Evolutionary conservation across 1,140 invertebrate species (phyloP).

Genomic region (Drosophila nigromelanica): DNA sequence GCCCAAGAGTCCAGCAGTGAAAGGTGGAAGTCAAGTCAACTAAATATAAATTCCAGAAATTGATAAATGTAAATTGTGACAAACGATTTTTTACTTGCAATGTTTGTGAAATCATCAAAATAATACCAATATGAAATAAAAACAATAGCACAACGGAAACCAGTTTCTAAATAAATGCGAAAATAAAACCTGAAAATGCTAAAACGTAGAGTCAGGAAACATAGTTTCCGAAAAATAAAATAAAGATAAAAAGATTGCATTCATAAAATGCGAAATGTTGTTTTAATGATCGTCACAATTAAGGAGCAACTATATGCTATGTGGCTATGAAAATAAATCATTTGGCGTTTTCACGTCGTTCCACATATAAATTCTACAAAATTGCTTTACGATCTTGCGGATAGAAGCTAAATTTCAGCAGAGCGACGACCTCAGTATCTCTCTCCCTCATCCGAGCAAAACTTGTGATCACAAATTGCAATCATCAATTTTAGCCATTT

Average conservation of each 20-base stretch:
- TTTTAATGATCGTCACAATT: slow-evolving; percentile 30
- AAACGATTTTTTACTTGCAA: slow-evolving; percentile 27
- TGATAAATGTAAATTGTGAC: slow-evolving; percentile 25
- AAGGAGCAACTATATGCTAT: slow-evolving; percentile 8
- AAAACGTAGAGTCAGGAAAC: background rate
- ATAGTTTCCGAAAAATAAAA: background rate
- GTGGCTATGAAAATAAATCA: slow-evolving; percentile 40
- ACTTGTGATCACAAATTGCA: slow-evolving; percentile 30
- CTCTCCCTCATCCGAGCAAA: background rate
- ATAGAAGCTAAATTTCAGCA: slow-evolving; percentile 10
- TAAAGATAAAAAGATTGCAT: background rate
- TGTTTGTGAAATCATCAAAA: slow-evolving; percentile 26
- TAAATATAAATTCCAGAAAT: slow-evolving; percentile 26
- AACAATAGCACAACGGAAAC: slow-evolving; percentile 9
- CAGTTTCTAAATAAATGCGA: background rate
- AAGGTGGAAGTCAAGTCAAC: background rate
- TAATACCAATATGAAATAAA: no score
- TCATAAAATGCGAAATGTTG: slow-evolving; percentile 7
- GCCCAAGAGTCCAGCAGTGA: background rate
- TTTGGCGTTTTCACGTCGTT: slow-evolving; percentile 20
- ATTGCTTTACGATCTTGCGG: slow-evolving; percentile 27
- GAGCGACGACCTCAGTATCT: slow-evolving; percentile 5
- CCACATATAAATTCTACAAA: slow-evolving; percentile 25
- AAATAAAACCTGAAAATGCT: background rate
- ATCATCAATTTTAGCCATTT: slow-evolving; percentile 7